Conservation (phyloP, 2,113 vertebrate species). For the Neotoma lepida region DNA sequence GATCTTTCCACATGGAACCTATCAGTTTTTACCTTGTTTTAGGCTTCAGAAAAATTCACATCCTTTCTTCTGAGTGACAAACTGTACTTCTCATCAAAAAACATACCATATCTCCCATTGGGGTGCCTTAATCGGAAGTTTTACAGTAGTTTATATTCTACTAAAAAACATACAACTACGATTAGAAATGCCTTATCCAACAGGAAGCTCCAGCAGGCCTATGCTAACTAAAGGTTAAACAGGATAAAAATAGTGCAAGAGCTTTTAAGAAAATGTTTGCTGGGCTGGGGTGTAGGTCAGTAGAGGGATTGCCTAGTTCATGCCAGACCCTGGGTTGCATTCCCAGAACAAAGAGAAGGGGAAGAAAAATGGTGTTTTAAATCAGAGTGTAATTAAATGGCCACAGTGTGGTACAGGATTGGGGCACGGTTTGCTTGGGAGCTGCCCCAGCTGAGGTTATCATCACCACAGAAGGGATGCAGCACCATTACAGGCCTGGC, state of each 20-base stretch:
- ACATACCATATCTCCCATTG: not conserved
- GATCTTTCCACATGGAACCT: not conserved
- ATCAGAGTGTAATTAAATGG: not conserved
- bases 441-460: not conserved
- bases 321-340: not conserved
- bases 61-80: not conserved
- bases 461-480: not conserved
- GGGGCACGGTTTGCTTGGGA: not conserved
- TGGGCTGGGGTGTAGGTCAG: not conserved
- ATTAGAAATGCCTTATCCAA: not conserved
- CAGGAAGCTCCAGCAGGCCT: not conserved
- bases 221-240: not conserved
- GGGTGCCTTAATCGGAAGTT: not conserved
- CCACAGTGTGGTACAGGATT: not conserved
- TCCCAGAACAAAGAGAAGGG: not conserved
- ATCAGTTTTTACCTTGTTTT: not conserved
- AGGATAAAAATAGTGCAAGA: not conserved
- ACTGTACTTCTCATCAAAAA: not conserved
- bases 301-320: not conserved
- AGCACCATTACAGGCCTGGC: not conserved
- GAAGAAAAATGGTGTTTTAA: constrained; percentile 16
- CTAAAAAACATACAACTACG: not conserved
- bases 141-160: not conserved
- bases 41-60: not conserved
- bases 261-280: not conserved